A percentile compares a stretch with the other conserved stretches of the same genome.
Conservation (phyloP, 35 echinoderm and acorn worm species). For the Holothuria glaberrima region DNA sequence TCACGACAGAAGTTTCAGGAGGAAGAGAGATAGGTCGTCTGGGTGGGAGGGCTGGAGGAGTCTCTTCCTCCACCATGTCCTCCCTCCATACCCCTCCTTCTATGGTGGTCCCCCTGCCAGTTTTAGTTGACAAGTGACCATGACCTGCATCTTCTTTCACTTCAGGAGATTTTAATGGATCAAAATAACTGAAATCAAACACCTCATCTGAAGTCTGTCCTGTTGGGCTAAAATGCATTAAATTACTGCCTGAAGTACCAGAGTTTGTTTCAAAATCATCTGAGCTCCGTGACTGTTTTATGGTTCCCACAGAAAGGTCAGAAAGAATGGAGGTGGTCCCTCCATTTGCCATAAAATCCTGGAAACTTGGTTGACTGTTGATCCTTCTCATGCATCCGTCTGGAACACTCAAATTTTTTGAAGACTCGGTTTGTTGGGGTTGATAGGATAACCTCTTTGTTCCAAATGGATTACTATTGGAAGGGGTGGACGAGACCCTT, state of each 20-base stretch:
- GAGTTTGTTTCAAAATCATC: neutral
- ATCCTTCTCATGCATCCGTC: slow-evolving; percentile 61
- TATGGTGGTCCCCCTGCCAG: neutral
- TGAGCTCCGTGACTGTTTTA: slow-evolving; percentile 32
- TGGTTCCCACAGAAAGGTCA: neutral
- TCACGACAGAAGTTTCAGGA: neutral
- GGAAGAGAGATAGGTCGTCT: slow-evolving; percentile 2
- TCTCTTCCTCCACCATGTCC: neutral
- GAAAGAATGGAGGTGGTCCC: neutral
- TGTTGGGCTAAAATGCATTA: slow-evolving; percentile 78
- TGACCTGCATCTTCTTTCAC: neutral
- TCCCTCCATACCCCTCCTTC: neutral
- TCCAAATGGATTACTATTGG: slow-evolving; percentile 12
- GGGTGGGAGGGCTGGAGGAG: neutral
- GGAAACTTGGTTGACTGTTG: slow-evolving; percentile 76
- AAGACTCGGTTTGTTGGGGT: neutral
- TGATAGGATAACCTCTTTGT: neutral
- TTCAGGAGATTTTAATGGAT: slow-evolving; percentile 57
- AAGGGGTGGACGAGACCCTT: neutral
- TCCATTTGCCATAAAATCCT: slow-evolving; percentile 10
- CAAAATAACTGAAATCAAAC: slow-evolving; percentile 86
- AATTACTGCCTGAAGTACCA: slow-evolving; percentile 18
- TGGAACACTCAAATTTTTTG: neutral
- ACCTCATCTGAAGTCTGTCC: slow-evolving; percentile 25
- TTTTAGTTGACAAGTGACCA: neutral